Evolutionary conservation across 2,113 vertebrate species (phyloP).

Genomic region (Mirounga angustirostris): DNA sequence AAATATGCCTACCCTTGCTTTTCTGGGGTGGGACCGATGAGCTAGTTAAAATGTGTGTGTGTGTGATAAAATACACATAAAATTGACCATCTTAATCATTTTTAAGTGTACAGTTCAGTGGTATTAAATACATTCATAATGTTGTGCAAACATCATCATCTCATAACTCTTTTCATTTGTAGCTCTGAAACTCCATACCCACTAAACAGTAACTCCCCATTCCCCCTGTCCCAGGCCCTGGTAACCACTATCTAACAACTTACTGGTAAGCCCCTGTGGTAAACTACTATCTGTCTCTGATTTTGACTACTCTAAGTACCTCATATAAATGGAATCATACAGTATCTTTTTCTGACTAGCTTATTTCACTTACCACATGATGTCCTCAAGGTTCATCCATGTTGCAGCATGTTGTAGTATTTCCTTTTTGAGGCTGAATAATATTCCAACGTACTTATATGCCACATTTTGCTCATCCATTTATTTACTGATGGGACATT

Average conservation of each 20-base stretch:
- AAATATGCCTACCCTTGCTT: not conserved
- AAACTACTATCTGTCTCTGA: not conserved
- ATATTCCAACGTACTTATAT: not conserved
- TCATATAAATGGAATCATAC: not conserved
- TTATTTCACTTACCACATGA: not conserved
- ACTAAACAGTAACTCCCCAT: not conserved
- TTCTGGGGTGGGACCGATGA: not conserved
- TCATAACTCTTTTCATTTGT: not conserved
- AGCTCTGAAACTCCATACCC: not conserved
- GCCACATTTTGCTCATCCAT: conserved; percentile 8
- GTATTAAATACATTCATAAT: not conserved
- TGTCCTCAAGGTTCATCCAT: not conserved
- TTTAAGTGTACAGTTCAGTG: not conserved
- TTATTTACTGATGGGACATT: not conserved
- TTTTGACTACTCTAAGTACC: not conserved
- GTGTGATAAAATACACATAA: not conserved
- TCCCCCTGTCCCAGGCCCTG: not conserved
- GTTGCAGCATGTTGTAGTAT: not conserved
- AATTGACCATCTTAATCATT: not conserved
- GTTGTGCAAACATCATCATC: not conserved
- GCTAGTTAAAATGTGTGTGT: not conserved
- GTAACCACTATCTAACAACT: not conserved
- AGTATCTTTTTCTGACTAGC: not conserved
- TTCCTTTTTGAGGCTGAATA: conserved; percentile 7
- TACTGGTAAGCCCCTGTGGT: not conserved